phyloP scores from a whole-genome alignment of 2,888 invertebrate genomes.

The Amiota minor region DNA sequence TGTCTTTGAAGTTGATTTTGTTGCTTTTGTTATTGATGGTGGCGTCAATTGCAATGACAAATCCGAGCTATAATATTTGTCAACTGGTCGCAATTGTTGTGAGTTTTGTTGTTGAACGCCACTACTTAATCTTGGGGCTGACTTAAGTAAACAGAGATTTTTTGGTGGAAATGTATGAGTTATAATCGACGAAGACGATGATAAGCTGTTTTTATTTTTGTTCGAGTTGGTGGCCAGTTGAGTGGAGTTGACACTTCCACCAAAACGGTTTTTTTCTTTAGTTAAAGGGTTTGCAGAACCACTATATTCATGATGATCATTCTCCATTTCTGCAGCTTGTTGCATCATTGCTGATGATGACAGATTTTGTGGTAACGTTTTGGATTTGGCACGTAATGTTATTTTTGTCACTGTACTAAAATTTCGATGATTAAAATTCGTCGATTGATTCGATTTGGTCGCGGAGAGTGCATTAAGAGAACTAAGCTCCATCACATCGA shows the following conservation, averaged over 20 bases:
- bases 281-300: conserved; percentile 36
- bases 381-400: conserved; percentile 75
- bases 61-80: conserved; percentile 8
- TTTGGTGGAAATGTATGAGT: conserved; percentile 73
- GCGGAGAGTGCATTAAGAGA: conserved; percentile 39
- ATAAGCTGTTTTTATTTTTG: conserved; percentile 44
- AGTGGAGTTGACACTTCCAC: conserved; percentile 17
- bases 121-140: conserved; percentile 62
- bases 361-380: conserved; percentile 78
- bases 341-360: conserved; percentile 68
- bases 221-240: conserved; percentile 24
- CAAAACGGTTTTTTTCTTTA: conserved; percentile 34
- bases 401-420: conserved; percentile 49
- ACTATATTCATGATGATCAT: conserved; percentile 36
- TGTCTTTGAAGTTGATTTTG: conserved; percentile 29
- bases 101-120: conserved; percentile 41
- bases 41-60: conserved; percentile 39
- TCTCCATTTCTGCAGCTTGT: conserved; percentile 62
- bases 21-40: conserved; percentile 61
- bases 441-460: not conserved
- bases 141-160: conserved; percentile 72
- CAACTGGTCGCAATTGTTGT: conserved; percentile 38
- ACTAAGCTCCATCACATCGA: conserved; percentile 32
- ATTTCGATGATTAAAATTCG: not conserved
- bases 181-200: conserved; percentile 58